Evolutionary conservation across 2,797 vertebrate species (phyloP).

Genomic region (Pteronotus mesoamericanus): DNA sequence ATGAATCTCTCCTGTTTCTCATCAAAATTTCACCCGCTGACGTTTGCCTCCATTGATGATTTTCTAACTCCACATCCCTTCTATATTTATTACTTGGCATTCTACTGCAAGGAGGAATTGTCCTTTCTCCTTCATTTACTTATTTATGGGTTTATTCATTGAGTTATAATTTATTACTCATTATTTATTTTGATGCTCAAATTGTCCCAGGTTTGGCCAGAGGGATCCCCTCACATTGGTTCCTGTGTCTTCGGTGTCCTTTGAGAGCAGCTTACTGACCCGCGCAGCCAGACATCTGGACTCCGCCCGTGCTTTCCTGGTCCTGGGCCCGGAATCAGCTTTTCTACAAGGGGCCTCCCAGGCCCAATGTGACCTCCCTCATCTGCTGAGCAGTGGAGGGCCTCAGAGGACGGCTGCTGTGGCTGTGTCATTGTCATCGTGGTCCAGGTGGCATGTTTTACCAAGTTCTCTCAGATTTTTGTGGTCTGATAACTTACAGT

Average conservation of each 20-base stretch:
- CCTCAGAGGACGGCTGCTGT: background rate
- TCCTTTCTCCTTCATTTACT: background rate
- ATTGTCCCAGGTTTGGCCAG: background rate
- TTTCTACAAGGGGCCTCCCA: background rate
- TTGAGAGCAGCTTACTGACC: background rate
- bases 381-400: background rate
- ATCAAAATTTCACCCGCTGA: background rate
- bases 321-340: background rate
- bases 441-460: background rate
- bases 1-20: background rate
- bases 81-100: background rate
- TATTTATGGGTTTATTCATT: background rate
- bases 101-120: background rate
- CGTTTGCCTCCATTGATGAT: background rate
- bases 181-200: background rate
- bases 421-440: fast-evolving
- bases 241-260: background rate
- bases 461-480: background rate
- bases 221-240: background rate
- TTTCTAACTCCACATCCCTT: background rate
- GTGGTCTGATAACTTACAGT: background rate
- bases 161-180: background rate
- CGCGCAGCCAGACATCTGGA: background rate
- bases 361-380: background rate
- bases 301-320: background rate